Base-by-base conservation (phyloP, 2,113 vertebrate genomes). In the Xenus cinereus region DNA sequence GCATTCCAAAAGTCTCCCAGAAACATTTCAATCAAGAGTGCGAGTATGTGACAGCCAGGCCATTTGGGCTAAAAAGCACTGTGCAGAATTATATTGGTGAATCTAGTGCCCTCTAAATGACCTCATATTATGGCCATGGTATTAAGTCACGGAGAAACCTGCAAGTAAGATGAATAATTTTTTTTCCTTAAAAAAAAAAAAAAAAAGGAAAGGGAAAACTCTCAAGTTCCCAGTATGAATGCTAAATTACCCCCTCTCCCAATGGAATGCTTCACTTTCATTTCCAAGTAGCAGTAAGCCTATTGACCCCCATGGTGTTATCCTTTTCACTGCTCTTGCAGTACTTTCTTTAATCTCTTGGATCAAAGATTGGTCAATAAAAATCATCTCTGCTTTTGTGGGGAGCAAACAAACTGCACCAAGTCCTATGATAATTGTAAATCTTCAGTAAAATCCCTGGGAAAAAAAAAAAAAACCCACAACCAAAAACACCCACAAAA, bases 311-410 rank as follows among this genome's bases (percentile, higher is more conserved):
- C 80, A 50, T 45, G 51, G 95, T 97, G 97, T 98, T 98, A 98
- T 98, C 97, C 97, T 97, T 97, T 97, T 97, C 93, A 77, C 98
- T 98, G 97, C 97, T 97, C 97, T 97, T 97, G 98, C 98, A 97
- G 97, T 98, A 97, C 97, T 98, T 98, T 98, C 98, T 98, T 98
- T 99, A 99, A 99, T 99, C 98, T 98, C 97, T 97, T 60, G 91
- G 98, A 99, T 99, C 98, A 99, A 98, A 98, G 98, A 98, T 97
- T 98, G 98, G 98, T 98, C 98, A 98, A 98, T 98, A 98, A 98
- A 98, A 98, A 98, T 98, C 98, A 98, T 98, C 97, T 98, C 95
- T 97, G 96, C 98, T 98, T 98, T 98, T 98, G 97, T 96, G 97
- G 85, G 97, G 97, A 98, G 98, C 98, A 98, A 98, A 98, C 98